Evolutionary conservation across 2,113 vertebrate genomes (phyloP).

Genomic region (Piprites chloris): DNA sequence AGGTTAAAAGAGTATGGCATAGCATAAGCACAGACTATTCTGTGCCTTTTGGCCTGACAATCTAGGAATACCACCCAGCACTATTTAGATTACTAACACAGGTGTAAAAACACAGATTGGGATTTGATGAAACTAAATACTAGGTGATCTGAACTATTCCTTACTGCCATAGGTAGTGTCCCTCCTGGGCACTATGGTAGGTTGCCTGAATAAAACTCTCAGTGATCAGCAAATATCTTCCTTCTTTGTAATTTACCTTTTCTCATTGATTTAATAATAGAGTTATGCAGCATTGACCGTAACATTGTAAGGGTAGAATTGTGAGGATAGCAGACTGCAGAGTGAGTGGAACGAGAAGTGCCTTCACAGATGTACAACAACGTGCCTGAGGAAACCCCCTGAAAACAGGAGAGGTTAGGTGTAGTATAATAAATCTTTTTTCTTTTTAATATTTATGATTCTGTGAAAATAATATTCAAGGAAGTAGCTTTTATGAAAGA

Average conservation of each 20-base stretch:
- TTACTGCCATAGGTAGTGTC: not conserved
- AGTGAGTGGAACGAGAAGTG: not conserved
- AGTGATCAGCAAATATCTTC: not conserved
- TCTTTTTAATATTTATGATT: constrained; percentile 29
- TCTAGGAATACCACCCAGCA: not conserved
- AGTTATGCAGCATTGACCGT: not conserved
- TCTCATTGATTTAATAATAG: not conserved
- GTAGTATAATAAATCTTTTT: not conserved
- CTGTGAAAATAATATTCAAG: constrained; percentile 13
- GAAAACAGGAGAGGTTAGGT: not conserved
- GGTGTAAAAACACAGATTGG: not conserved
- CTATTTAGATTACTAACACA: not conserved
- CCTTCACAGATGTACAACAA: not conserved
- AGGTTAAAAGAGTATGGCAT: not conserved
- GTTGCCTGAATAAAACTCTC: not conserved
- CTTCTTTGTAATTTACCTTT: not conserved
- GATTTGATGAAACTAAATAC: not conserved
- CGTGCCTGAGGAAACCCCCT: not conserved
- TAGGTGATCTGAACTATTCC: not conserved
- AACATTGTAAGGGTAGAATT: not conserved
- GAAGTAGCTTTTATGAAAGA: not conserved
- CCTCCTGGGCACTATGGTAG: not conserved
- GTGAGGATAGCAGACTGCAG: not conserved
- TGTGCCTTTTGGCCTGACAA: not conserved
- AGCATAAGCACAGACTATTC: not conserved